Evolutionary conservation across 2,797 vertebrate species (phyloP).

Genomic region (Benthosema pterotum): DNA sequence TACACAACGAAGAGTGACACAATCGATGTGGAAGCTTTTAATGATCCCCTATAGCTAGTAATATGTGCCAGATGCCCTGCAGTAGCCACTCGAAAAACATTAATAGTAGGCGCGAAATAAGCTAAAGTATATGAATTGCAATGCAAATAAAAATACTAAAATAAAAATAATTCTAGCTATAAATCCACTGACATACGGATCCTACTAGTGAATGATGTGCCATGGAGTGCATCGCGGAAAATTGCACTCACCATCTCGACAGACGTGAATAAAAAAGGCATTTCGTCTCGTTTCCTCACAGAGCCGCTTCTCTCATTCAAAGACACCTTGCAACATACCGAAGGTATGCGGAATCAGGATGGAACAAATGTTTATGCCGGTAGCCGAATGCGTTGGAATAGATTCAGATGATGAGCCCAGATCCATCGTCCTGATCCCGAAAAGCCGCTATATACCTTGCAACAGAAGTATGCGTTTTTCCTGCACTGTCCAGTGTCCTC

Average conservation of each 20-base stretch:
- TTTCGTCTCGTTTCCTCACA: slow-evolving; percentile 66
- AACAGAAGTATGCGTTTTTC: slow-evolving; percentile 37
- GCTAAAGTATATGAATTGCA: no score
- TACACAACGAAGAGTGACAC: slow-evolving; percentile 1
- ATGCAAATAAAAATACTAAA: no score
- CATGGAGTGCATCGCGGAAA: slow-evolving; percentile 18
- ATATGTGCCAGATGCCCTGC: background rate
- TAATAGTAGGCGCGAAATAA: no score
- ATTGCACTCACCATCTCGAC: slow-evolving; percentile 78
- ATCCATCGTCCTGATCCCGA: slow-evolving; percentile 69
- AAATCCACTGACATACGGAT: slow-evolving; percentile 53
- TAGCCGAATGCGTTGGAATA: slow-evolving; percentile 54
- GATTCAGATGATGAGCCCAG: slow-evolving; percentile 49
- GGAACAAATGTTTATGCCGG: slow-evolving; percentile 49
- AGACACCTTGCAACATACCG: slow-evolving; percentile 62
- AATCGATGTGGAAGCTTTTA: slow-evolving; percentile 9
- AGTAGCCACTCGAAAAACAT: no score
- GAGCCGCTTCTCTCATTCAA: slow-evolving; percentile 46
- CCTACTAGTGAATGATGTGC: slow-evolving; percentile 23
- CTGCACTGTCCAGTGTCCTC: slow-evolving; percentile 11
- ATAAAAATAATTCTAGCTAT: background rate
- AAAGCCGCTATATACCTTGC: slow-evolving; percentile 44
- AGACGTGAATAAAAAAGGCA: slow-evolving; percentile 70
- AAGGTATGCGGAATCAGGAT: slow-evolving; percentile 47
- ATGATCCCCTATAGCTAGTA: background rate